Evolutionary conservation across 2,888 invertebrate genomes (phyloP).

Genomic region (Chymomyza caudatula): DNA sequence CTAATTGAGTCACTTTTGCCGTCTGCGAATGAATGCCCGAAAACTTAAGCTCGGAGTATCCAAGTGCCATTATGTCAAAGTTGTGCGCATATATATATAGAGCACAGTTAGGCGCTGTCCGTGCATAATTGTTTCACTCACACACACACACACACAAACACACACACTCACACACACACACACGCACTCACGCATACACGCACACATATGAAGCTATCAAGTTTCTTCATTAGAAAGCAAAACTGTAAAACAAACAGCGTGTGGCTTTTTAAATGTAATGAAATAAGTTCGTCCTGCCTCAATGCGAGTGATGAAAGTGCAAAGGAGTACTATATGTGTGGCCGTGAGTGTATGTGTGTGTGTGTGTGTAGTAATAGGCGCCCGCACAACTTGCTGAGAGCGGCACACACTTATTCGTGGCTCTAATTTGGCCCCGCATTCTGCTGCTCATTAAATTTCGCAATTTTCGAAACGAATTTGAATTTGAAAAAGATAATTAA

Average conservation of each 20-base stretch:
- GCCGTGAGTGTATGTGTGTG: slow-evolving; percentile 20
- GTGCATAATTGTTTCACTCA: slow-evolving; percentile 8
- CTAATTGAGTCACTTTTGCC: neutral
- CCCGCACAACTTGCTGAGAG: slow-evolving; percentile 37
- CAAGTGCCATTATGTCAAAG: slow-evolving; percentile 5
- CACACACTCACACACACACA: slow-evolving; percentile 1
- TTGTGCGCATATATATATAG: slow-evolving; percentile 3
- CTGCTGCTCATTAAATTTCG: slow-evolving; percentile 61
- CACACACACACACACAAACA: neutral
- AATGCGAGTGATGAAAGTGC: neutral
- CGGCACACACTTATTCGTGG: slow-evolving; percentile 19
- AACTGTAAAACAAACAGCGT: slow-evolving; percentile 57
- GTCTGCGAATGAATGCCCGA: neutral
- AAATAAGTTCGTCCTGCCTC: slow-evolving; percentile 35
- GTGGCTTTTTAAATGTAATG: slow-evolving; percentile 56
- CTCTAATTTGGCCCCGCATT: slow-evolving; percentile 56
- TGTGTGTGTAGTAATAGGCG: neutral
- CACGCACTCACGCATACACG: neutral
- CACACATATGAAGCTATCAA: slow-evolving; percentile 23
- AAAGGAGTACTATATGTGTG: slow-evolving; percentile 3
- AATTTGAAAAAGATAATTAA: slow-evolving; percentile 64
- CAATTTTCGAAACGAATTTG: slow-evolving; percentile 53
- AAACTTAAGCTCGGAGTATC: neutral
- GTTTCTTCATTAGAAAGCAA: slow-evolving; percentile 57
- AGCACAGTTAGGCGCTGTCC: slow-evolving; percentile 3